Conservation (phyloP, 2,113 vertebrate species). For the Sphaerodactylus townsendi region DNA sequence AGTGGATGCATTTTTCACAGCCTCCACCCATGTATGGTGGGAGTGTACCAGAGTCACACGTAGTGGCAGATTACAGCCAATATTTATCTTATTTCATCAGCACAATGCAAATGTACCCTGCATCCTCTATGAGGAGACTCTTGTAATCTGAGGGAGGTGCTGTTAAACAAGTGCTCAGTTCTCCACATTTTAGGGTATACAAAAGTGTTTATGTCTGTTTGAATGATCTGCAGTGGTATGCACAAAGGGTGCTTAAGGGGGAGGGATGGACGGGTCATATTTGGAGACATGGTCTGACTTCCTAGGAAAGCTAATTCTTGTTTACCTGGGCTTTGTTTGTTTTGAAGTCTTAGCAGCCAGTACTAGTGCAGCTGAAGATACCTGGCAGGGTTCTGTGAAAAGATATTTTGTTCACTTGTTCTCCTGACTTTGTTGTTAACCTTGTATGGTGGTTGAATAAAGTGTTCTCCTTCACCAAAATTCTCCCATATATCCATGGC, state of each 20-base stretch:
- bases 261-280: background rate
- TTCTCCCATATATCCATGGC: background rate
- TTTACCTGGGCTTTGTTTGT: background rate
- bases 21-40: background rate
- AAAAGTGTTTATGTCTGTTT: background rate
- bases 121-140: background rate
- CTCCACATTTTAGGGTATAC: background rate
- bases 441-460: background rate
- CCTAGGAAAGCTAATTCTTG: background rate
- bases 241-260: background rate
- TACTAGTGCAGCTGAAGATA: background rate
- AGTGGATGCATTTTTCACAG: background rate
- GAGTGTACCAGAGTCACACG: too few species aligned
- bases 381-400: background rate
- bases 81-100: background rate
- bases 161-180: background rate
- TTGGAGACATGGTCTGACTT: background rate
- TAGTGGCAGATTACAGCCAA: background rate
- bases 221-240: background rate
- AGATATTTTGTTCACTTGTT: background rate
- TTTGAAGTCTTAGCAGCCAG: background rate
- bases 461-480: background rate
- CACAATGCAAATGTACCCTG: background rate
- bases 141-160: background rate
- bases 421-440: background rate